Evolutionary conservation across 2,888 invertebrate species (phyloP).

Genomic region (Diarsia dahlii): DNA sequence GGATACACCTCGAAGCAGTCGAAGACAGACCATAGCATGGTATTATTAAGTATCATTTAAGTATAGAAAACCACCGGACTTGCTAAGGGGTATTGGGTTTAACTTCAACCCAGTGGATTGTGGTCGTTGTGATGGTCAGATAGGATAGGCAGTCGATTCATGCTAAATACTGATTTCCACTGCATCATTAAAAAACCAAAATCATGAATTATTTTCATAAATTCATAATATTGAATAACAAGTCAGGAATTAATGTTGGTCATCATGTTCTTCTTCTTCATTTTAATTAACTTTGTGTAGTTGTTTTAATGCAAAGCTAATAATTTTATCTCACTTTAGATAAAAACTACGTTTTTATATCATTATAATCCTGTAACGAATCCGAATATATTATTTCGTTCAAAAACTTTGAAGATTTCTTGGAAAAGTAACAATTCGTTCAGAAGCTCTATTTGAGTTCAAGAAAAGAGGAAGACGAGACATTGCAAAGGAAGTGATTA

Average conservation of each 20-base stretch:
- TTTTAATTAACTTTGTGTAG: neutral
- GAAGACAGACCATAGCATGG: neutral
- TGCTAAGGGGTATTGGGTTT: neutral
- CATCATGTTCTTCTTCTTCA: neutral
- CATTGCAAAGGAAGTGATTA: conserved; percentile 1
- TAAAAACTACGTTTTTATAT: no score
- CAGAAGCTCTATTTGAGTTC: conserved; percentile 12
- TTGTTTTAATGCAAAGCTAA: no score
- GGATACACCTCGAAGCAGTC: conserved; percentile 6
- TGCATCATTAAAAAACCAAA: neutral
- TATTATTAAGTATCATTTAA: neutral
- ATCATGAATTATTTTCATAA: neutral
- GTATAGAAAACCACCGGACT: neutral
- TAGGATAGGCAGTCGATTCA: neutral
- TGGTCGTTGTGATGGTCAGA: neutral
- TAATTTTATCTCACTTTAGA: no score
- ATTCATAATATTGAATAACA: neutral
- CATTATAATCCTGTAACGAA: neutral
- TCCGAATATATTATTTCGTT: conserved; percentile 30
- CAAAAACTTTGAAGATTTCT: neutral
- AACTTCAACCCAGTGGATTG: neutral
- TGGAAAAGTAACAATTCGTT: neutral
- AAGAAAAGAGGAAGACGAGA: conserved; percentile 28
- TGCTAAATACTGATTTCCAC: neutral
- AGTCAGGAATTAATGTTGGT: neutral